phyloP scores from a whole-genome alignment of 2,113 vertebrate genomes.

The Rynchops niger region DNA sequence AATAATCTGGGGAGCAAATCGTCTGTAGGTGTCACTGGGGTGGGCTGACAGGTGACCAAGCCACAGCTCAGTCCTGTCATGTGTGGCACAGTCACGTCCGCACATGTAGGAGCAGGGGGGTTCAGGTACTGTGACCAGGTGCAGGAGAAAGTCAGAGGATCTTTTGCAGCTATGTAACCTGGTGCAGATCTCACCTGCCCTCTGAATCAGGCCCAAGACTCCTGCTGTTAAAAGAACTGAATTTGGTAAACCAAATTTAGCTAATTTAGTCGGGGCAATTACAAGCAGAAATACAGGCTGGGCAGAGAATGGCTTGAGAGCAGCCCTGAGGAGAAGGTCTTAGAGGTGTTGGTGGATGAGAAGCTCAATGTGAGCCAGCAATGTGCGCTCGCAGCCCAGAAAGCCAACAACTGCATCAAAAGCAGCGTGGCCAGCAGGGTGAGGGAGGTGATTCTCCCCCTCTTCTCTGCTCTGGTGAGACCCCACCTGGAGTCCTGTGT shows the following conservation, averaged over 20 bases:
- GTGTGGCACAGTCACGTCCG: background rate
- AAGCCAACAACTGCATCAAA: background rate
- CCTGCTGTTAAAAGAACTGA: background rate
- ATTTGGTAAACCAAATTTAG: background rate
- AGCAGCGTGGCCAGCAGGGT: background rate
- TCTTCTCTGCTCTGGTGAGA: too few species aligned
- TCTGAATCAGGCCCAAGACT: background rate
- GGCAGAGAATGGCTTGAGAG: background rate
- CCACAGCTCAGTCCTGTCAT: background rate
- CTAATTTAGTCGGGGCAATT: background rate
- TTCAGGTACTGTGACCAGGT: fast-evolving
- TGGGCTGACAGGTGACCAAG: background rate
- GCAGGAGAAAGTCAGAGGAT: background rate
- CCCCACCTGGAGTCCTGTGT: too few species aligned
- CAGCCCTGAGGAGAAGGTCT: background rate
- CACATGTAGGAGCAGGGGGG: background rate
- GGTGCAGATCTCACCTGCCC: background rate
- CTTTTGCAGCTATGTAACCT: background rate
- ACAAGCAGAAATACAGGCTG: background rate
- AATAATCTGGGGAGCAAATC: background rate
- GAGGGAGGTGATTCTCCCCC: too few species aligned
- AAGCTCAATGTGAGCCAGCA: background rate
- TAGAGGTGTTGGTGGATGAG: background rate
- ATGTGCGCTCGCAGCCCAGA: background rate
- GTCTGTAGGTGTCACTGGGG: background rate